These are phyloP conservation scores for Ischnus inquisitorius DNA, from an alignment of 2,888 invertebrate species.

Conservation along the genomic window DNA sequence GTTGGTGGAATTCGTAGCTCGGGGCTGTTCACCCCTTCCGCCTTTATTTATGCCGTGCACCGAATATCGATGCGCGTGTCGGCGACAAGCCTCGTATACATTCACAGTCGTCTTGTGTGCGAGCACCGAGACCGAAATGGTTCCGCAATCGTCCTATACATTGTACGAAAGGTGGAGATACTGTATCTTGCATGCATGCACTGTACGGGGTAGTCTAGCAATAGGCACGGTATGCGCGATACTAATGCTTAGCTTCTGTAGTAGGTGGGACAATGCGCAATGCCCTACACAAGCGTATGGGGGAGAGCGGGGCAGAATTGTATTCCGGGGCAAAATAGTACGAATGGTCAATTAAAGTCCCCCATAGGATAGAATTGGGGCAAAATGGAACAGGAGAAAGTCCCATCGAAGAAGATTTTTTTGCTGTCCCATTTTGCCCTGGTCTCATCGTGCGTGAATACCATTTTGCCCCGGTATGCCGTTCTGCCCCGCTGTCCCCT, in stretches of 20 bases:
- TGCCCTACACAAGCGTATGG: background rate
- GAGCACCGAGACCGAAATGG: conserved; percentile 14
- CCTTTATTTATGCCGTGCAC: conserved; percentile 69
- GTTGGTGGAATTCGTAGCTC: conserved; percentile 63
- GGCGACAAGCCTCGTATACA: conserved; percentile 69
- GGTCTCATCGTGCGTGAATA: too few species aligned
- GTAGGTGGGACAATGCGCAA: conserved; percentile 44
- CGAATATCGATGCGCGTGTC: conserved; percentile 70
- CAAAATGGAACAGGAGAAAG: too few species aligned
- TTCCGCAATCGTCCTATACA: conserved; percentile 48
- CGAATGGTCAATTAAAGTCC: too few species aligned
- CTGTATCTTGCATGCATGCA: conserved; percentile 19
- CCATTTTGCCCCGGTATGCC: too few species aligned
- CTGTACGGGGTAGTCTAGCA: conserved; percentile 22
- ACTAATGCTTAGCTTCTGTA: conserved; percentile 33
- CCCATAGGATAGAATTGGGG: too few species aligned
- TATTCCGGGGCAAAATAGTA: too few species aligned
- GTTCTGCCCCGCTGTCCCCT: too few species aligned
- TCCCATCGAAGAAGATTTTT: too few species aligned
- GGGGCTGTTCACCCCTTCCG: conserved; percentile 61
- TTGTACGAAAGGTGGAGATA: conserved; percentile 44
- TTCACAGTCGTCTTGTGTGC: conserved; percentile 54
- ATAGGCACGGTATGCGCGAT: conserved; percentile 51
- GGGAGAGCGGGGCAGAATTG: too few species aligned
- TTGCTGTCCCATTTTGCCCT: too few species aligned